Evolutionary conservation across 2,113 vertebrate species (phyloP).

Genomic region (Australoheros scitulus): DNA sequence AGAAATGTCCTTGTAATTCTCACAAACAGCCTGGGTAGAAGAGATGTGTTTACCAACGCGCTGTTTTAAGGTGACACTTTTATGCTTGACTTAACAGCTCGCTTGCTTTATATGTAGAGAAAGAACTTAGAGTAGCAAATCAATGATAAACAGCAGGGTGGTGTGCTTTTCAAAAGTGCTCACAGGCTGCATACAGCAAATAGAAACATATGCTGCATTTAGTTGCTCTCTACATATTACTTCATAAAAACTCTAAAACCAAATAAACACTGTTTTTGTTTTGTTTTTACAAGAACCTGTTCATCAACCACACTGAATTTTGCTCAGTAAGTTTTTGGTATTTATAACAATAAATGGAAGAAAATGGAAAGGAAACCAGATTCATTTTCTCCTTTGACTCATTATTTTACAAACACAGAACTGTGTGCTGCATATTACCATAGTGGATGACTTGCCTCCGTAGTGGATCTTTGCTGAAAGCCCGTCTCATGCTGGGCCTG

Average conservation of each 20-base stretch:
- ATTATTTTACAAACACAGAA: constrained; percentile 28
- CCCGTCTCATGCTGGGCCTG: constrained; percentile 58
- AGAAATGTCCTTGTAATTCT: constrained; percentile 47
- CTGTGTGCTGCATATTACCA: constrained; percentile 51
- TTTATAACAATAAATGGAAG: background rate
- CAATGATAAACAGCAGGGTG: background rate
- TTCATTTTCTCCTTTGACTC: constrained; percentile 34
- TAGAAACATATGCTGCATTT: background rate
- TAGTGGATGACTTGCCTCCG: constrained; percentile 41
- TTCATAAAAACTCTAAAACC: background rate
- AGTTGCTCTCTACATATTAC: background rate
- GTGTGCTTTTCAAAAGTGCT: background rate
- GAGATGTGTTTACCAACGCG: constrained; percentile 22
- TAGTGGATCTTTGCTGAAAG: constrained; percentile 57
- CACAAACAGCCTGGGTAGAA: background rate
- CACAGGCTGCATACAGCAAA: background rate
- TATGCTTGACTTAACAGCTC: constrained; percentile 24
- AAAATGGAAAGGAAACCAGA: constrained; percentile 14
- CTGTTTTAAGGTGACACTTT: constrained; percentile 40
- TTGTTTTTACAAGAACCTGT: background rate
- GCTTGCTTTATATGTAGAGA: constrained; percentile 15
- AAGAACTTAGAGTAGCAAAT: background rate
- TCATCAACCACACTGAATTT: background rate
- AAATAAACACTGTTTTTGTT: background rate
- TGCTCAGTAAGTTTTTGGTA: background rate